Percentiles rank a stretch among this genome's conserved stretches.
Evolutionary conservation across 2,797 vertebrate species (phyloP).

Genomic region (Ibycter americanus): DNA sequence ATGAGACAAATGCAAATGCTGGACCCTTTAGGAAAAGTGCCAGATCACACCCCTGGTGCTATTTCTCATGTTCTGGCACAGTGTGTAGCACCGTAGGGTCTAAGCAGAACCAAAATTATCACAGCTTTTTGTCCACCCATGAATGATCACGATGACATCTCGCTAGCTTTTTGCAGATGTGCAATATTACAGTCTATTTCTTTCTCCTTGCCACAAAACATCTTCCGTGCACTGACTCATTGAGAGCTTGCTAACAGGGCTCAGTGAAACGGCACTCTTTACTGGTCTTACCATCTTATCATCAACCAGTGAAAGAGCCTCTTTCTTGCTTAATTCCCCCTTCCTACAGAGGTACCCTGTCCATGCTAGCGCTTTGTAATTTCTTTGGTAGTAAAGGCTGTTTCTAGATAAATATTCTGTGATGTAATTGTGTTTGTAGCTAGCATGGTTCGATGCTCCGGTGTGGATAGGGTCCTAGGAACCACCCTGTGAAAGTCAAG

Average conservation of each 20-base stretch:
- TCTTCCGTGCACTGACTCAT: slow-evolving; percentile 37
- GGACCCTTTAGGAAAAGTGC: slow-evolving; percentile 74
- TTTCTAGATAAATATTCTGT: slow-evolving; percentile 65
- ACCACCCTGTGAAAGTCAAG: slow-evolving; percentile 7
- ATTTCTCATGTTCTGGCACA: slow-evolving; percentile 81
- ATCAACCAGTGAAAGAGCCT: background rate
- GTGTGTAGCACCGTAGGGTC: slow-evolving; percentile 77
- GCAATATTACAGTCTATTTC: slow-evolving; percentile 29
- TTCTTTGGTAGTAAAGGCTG: slow-evolving; percentile 56
- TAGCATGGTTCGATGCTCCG: slow-evolving; percentile 63
- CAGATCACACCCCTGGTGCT: slow-evolving; percentile 82
- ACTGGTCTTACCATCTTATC: slow-evolving; percentile 25
- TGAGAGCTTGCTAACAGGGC: slow-evolving; percentile 54
- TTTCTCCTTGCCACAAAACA: slow-evolving; percentile 30
- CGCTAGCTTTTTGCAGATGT: slow-evolving; percentile 44
- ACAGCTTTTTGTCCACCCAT: slow-evolving; percentile 59
- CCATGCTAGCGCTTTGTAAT: slow-evolving; percentile 63
- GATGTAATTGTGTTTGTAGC: slow-evolving; percentile 60
- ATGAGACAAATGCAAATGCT: slow-evolving; percentile 63
- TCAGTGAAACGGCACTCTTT: slow-evolving; percentile 31
- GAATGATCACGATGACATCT: slow-evolving; percentile 44
- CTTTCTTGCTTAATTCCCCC: slow-evolving; percentile 24
- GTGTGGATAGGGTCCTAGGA: slow-evolving; percentile 56
- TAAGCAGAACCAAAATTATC: slow-evolving; percentile 73
- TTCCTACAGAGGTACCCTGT: slow-evolving; percentile 55